These are phyloP conservation scores for Drosophila lacicola DNA, from an alignment of 2,888 invertebrate genomes.

Conservation along the genomic window DNA sequence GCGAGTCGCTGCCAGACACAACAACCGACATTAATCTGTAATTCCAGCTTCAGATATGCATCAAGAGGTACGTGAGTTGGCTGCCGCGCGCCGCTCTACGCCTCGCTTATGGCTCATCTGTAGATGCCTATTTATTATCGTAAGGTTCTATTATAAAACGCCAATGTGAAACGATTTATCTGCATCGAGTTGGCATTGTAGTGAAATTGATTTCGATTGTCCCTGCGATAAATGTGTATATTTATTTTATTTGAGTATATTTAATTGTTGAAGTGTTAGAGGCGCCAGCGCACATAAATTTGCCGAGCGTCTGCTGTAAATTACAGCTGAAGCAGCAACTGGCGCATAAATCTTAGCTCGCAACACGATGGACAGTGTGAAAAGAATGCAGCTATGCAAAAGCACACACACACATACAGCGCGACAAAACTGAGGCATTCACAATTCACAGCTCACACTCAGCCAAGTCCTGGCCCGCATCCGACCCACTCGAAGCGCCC, in stretches of 20 bases:
- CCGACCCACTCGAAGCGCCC: constrained; percentile 23
- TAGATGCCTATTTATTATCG: constrained; percentile 16
- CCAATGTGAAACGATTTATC: constrained; percentile 17
- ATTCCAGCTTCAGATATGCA: background rate
- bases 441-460: constrained; percentile 45
- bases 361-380: constrained; percentile 50
- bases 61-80: constrained; percentile 10
- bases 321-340: constrained; percentile 71
- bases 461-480: constrained; percentile 19
- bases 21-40: constrained; percentile 24
- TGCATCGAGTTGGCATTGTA: background rate
- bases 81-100: background rate
- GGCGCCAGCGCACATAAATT: constrained; percentile 63
- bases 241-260: constrained; percentile 40
- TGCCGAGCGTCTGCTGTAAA: constrained; percentile 65
- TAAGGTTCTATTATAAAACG: constrained; percentile 9
- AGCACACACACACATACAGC: constrained; percentile 15
- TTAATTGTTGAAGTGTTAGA: constrained; percentile 40
- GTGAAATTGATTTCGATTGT: constrained; percentile 36
- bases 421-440: constrained; percentile 70
- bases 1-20: background rate
- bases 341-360: constrained; percentile 68
- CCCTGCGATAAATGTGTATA: constrained; percentile 18
- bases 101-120: no score
- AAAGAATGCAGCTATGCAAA: constrained; percentile 57